These are phyloP conservation scores for Hirtodrosophila trivittata DNA, from an alignment of 2,888 invertebrate species.

Conservation along the genomic window DNA sequence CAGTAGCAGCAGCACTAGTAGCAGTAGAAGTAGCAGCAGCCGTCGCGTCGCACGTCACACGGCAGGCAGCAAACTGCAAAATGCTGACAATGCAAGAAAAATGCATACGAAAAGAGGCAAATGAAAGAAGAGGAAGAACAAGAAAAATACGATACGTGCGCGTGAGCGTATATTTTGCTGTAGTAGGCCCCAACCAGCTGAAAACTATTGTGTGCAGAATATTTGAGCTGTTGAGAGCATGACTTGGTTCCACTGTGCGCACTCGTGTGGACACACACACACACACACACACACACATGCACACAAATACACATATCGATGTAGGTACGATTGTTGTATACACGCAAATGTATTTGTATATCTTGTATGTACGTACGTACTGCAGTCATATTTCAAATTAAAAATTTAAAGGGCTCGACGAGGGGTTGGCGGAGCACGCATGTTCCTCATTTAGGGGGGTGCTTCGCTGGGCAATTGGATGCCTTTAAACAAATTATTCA, in stretches of 20 bases:
- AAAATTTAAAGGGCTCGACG: conserved; percentile 64
- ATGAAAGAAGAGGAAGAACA: conserved; percentile 28
- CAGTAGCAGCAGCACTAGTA: conserved; percentile 43
- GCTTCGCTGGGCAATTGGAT: conserved; percentile 39
- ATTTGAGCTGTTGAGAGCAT: not conserved
- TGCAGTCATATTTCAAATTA: conserved; percentile 73
- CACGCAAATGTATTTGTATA: conserved; percentile 12
- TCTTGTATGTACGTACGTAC: conserved; percentile 7
- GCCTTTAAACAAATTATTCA: conserved; percentile 71
- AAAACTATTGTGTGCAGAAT: conserved; percentile 5
- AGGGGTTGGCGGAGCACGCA: conserved; percentile 5
- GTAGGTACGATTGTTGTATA: conserved; percentile 10
- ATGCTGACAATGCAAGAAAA: conserved; percentile 78
- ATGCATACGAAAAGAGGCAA: conserved; percentile 60
- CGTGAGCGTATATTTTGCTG: conserved; percentile 44
- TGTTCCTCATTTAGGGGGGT: conserved; percentile 14
- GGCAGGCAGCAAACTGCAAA: conserved; percentile 56
- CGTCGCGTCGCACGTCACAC: conserved; percentile 30
- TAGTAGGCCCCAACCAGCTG: conserved; percentile 25
- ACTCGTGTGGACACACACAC: conserved; percentile 22
- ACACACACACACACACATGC: conserved; percentile 12
- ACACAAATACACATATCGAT: conserved; percentile 18
- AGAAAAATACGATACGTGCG: conserved; percentile 52
- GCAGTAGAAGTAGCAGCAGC: conserved; percentile 26
- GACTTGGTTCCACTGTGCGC: conserved; percentile 41